Evolutionary conservation across 2,113 vertebrate species (phyloP), one percentile per base, ranked within the genome.

Genomic region (Serinus canaria): DNA sequence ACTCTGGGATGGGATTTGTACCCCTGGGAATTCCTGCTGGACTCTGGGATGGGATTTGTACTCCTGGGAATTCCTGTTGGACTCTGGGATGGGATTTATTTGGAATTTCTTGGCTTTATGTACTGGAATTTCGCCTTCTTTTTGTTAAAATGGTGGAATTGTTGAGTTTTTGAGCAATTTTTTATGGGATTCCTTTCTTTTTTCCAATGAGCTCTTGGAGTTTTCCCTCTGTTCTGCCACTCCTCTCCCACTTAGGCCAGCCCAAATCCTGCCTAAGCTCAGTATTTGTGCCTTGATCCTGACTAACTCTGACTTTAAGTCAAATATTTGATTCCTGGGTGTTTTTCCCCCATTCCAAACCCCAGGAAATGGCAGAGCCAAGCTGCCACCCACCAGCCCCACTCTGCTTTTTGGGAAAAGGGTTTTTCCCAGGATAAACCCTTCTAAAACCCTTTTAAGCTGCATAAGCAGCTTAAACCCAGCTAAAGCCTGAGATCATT

Each of bases 391-490:
- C 59, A 75, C 24, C 41, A 37, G 31, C 64, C 60, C 73, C 69
- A 68, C 60, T 52, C 53, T 10, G 64, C 35, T 90, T 94, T 95
- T 85, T 58, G 66, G 72, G 89, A 83, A 47, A 91, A 58, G 64
- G 60, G 46, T 85, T 97, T 96, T 94, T 92, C 87, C 72, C 64
- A 76, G 87, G 73, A 70, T 97, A 97, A 97, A 95, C 89, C 91
- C 76, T 82, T 80, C 39, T 77, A 96, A 97, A 96, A 63, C 95
- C 83, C 75, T 94, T 94, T 88, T 90, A 97, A 96, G 91, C 95
- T 86, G 49, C 56, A 9, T 97, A 97, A 97, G 96, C 91, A 83
- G 96, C 95, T 97, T 97, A 96, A 94, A 80, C 53, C 75, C 63
- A 7, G 83, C 93, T 86, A 89, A 97, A 96, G 69, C 94, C 95